Evolutionary conservation across 2,888 invertebrate genomes (phyloP).

Genomic region (Drosophila fungiperda): DNA sequence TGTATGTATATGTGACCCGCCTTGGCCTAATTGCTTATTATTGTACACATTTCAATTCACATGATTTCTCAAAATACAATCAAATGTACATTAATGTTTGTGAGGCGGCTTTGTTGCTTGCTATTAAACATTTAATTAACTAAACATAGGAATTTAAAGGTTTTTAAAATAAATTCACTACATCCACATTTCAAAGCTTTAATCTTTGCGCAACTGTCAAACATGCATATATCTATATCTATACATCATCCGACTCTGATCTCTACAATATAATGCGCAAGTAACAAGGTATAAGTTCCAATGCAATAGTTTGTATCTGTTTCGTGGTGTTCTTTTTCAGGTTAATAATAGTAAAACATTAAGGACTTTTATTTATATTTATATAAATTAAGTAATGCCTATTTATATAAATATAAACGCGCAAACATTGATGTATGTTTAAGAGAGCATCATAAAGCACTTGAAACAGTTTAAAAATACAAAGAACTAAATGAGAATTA

Average conservation of each 20-base stretch:
- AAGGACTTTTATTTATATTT: conserved; percentile 1
- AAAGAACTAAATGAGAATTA: conserved; percentile 4
- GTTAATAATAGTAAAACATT: conserved; percentile 25
- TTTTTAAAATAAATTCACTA: conserved; percentile 31
- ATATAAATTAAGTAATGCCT: background rate
- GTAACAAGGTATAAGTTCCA: conserved; percentile 46
- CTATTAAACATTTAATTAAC: conserved; percentile 45
- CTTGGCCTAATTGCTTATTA: conserved; percentile 34
- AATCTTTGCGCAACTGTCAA: conserved; percentile 21
- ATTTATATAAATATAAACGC: background rate
- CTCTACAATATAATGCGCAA: conserved; percentile 18
- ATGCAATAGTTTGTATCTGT: conserved; percentile 21
- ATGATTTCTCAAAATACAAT: conserved; percentile 55
- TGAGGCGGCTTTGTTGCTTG: conserved; percentile 29
- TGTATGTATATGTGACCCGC: conserved; percentile 20
- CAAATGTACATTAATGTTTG: conserved; percentile 35
- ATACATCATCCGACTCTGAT: conserved; percentile 16
- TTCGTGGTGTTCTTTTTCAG: conserved; percentile 12
- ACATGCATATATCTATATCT: conserved; percentile 25
- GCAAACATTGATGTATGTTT: background rate
- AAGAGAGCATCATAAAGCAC: conserved; percentile 20
- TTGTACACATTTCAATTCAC: conserved; percentile 57
- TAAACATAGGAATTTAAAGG: conserved; percentile 39
- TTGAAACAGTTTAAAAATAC: conserved; percentile 42
- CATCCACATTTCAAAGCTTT: conserved; percentile 1